Conservation (phyloP, 2,113 vertebrate genomes). For the Urocitellus parryii region DNA sequence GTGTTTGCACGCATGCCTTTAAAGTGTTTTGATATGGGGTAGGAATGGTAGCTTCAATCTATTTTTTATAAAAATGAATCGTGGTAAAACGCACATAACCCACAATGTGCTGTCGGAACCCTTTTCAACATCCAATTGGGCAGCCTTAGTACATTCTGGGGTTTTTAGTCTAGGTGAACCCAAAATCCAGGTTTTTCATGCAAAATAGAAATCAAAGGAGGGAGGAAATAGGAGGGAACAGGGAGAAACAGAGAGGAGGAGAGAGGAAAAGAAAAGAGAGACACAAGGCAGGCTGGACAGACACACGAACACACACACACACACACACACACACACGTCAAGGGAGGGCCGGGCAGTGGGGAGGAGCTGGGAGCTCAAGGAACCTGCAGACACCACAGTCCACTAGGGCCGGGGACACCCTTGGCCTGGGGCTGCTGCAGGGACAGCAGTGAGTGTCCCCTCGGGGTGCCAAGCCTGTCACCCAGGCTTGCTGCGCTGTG, state of each 20-base stretch:
- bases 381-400: background rate
- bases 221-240: background rate
- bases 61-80: conserved; percentile 8
- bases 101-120: background rate
- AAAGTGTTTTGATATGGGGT: background rate
- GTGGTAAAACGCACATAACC: background rate
- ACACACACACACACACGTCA: background rate
- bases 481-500: background rate
- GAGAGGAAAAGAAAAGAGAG: background rate
- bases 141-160: background rate
- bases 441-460: background rate
- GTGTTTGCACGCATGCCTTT: background rate
- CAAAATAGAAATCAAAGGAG: background rate
- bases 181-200: background rate
- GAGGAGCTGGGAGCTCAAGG: background rate
- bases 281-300: no score
- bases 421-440: background rate
- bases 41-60: background rate
- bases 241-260: fast-evolving
- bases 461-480: background rate
- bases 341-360: background rate
- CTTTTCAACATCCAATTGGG: background rate
- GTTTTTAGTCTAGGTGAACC: background rate
- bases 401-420: background rate
- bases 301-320: background rate